phyloP scores from a whole-genome alignment of 2,113 vertebrate genomes.

The mouse (Mus musculus) region GRCm39 chr2:92295001-92295500 shows the following conservation, averaged over 20 bases:
- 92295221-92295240: not conserved
- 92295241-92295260: not conserved
- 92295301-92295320: not conserved
- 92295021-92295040: not conserved
- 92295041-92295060: not conserved
- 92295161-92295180: too few relatives aligned
- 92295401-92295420: too few relatives aligned
- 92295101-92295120: not conserved
- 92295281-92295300: not conserved
- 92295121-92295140: not conserved
- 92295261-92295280: not conserved
- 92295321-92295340: not conserved
- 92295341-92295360: too few relatives aligned
- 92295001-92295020: not conserved
- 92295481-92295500: too few relatives aligned
- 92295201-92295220: not conserved
- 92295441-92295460: too few relatives aligned
- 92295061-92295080: not conserved
- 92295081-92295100: not conserved
- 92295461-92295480: too few relatives aligned
- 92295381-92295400: too few relatives aligned
- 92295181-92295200: not conserved
- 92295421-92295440: too few relatives aligned
- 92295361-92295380: too few relatives aligned
- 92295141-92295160: not conserved